These are phyloP conservation scores for Protonibea diacanthus DNA, from an alignment of 2,797 vertebrate genomes.

Conservation along the genomic window DNA sequence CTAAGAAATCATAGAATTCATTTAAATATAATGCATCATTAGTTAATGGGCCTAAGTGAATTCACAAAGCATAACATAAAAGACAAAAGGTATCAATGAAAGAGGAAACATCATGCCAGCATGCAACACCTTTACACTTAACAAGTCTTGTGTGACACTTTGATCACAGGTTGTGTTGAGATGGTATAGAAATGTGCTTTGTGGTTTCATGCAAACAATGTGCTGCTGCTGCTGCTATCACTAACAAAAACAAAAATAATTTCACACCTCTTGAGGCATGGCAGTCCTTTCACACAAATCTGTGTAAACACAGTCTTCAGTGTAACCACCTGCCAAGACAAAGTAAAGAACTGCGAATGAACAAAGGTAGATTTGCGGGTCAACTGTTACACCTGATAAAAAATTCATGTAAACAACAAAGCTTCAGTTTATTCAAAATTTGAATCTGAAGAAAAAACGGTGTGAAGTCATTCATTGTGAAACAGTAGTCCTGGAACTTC, in stretches of 20 bases:
- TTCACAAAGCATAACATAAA: background rate
- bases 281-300: background rate
- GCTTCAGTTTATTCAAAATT: background rate
- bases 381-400: background rate
- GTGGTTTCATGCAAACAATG: slow-evolving; percentile 68
- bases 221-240: background rate
- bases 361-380: background rate
- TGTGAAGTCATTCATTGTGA: too few species aligned
- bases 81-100: background rate
- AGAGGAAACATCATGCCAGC: background rate
- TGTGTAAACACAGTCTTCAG: background rate
- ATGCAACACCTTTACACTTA: slow-evolving; percentile 42
- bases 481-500: too few species aligned
- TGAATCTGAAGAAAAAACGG: background rate
- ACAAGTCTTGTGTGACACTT: slow-evolving; percentile 13
- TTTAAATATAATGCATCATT: background rate
- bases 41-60: background rate
- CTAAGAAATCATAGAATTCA: background rate
- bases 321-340: background rate
- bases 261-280: slow-evolving; percentile 44
- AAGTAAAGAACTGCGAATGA: background rate
- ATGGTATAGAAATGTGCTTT: slow-evolving; percentile 23
- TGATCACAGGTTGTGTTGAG: slow-evolving; percentile 4
- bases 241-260: slow-evolving; percentile 4
- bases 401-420: background rate